Percentiles rank a stretch among this genome's conserved stretches.
Evolutionary conservation across 2,113 vertebrate species (phyloP).

Genomic region (Aptenodytes patagonicus): DNA sequence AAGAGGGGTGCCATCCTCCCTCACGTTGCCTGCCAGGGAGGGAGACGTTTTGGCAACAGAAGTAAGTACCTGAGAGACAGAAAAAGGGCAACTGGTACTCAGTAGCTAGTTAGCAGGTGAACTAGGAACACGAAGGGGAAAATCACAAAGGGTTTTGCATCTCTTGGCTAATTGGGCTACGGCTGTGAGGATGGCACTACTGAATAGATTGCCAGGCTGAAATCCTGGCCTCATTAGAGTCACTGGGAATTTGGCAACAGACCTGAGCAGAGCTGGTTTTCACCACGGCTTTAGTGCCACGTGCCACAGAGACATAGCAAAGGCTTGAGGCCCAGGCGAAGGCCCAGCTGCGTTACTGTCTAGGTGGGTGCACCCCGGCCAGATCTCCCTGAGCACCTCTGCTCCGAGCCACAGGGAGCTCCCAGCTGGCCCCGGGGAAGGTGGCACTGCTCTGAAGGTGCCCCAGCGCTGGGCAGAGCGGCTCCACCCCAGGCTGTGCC

Average conservation of each 20-base stretch:
- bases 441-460: neutral
- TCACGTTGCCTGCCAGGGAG: neutral
- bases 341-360: neutral
- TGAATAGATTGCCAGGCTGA: neutral
- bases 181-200: neutral
- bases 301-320: neutral
- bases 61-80: slow-evolving; percentile 16
- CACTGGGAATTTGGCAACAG: neutral
- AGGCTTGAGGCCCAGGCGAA: neutral
- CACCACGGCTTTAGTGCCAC: neutral
- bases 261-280: neutral
- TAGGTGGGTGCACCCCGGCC: rapidly evolving
- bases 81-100: neutral
- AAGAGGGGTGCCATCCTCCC: neutral
- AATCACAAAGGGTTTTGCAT: neutral
- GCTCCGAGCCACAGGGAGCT: neutral
- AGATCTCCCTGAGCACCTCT: neutral
- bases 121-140: neutral
- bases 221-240: neutral
- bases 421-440: no score
- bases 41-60: neutral
- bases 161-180: neutral
- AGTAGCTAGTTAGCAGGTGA: neutral
- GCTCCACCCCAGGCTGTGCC: neutral
- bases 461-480: neutral